A percentile compares a stretch with the other conserved stretches of the same genome.
Conservation (phyloP, 2,113 vertebrate genomes). For the Opisthocomus hoazin region DNA sequence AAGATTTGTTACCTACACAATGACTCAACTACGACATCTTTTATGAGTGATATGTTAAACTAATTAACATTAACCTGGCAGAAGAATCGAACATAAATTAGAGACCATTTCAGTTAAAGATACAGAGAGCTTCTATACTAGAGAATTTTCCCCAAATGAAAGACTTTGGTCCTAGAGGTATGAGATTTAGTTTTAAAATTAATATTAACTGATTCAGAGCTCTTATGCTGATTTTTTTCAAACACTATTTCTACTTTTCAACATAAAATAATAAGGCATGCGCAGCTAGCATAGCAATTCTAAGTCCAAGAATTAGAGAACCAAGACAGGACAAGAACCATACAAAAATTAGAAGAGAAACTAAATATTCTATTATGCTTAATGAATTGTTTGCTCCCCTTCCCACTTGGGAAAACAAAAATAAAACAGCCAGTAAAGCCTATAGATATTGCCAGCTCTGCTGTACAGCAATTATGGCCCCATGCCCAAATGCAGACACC, state of each 20-base stretch:
- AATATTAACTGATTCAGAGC: background rate
- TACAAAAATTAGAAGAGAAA: background rate
- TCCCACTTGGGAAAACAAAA: background rate
- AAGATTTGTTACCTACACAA: slow-evolving; percentile 50
- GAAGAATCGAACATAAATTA: slow-evolving; percentile 38
- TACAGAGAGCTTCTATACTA: background rate
- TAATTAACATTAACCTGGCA: slow-evolving; percentile 49
- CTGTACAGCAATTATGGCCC: background rate
- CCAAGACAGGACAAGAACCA: background rate
- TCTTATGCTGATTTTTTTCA: background rate
- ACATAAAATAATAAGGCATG: background rate
- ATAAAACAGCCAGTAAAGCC: background rate
- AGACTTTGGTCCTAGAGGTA: background rate
- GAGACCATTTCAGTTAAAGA: background rate
- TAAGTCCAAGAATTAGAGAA: background rate
- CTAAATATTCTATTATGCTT: background rate
- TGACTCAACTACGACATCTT: slow-evolving; percentile 41
- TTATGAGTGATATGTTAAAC: slow-evolving; percentile 48
- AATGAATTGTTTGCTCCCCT: background rate
- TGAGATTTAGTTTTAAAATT: background rate
- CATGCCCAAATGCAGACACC: background rate
- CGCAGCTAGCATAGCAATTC: background rate
- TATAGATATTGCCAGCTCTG: background rate
- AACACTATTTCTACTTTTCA: background rate
- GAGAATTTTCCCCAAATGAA: background rate